A percentile compares a stretch with the other conserved stretches of the same genome.
phyloP scores from a whole-genome alignment of 2,888 invertebrate genomes.

The Melikaiella ostensackeni region DNA sequence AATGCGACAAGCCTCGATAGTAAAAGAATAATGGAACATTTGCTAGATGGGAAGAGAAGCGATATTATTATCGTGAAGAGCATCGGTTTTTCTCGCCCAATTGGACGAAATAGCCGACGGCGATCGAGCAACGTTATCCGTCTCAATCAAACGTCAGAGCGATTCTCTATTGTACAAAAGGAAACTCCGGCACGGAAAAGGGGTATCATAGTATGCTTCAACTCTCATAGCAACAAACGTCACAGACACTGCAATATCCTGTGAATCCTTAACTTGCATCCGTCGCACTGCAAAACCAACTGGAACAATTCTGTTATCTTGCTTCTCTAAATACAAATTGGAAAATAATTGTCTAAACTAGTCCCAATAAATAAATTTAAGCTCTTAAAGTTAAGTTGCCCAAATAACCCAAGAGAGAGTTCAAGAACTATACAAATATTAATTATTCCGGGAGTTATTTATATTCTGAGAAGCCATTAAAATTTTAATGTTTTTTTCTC shows the following conservation, averaged over 20 bases:
- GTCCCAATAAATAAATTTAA: no score
- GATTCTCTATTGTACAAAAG: slow-evolving; percentile 53
- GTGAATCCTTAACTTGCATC: slow-evolving; percentile 18
- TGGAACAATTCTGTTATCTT: neutral
- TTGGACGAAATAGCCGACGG: slow-evolving; percentile 55
- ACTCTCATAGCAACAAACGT: neutral
- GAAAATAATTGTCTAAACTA: no score
- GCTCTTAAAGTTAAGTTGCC: no score
- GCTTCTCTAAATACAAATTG: no score
- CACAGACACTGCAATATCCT: neutral
- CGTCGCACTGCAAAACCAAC: neutral
- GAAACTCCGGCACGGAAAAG: slow-evolving; percentile 43
- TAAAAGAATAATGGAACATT: slow-evolving; percentile 4
- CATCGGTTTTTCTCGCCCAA: slow-evolving; percentile 50
- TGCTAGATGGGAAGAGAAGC: neutral
- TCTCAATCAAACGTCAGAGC: slow-evolving; percentile 60
- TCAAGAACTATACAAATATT: no score
- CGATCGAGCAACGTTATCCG: slow-evolving; percentile 62
- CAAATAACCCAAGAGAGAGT: no score
- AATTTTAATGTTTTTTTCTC: no score
- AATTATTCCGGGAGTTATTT: no score
- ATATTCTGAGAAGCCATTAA: no score
- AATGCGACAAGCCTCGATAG: neutral
- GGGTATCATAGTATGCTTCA: neutral
- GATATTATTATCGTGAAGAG: slow-evolving; percentile 28